These are phyloP conservation scores for Montipora sp. DNA, from an alignment of 64 coral and sea anemone genomes.

Conservation along the genomic window DNA sequence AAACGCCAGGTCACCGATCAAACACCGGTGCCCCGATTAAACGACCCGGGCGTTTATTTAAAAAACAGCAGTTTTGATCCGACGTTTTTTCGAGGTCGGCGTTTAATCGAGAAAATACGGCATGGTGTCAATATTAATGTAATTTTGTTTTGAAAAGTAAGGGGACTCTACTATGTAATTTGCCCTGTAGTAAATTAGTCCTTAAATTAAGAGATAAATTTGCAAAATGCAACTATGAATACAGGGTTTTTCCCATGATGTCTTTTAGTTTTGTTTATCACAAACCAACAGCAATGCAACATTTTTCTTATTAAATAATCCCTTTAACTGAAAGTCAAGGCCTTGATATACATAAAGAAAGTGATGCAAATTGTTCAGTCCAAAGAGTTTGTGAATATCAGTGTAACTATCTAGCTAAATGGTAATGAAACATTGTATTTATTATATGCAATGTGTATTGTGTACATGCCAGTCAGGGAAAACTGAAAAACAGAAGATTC, in stretches of 20 bases:
- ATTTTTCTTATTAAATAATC: conserved; percentile 36
- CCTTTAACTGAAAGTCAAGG: conserved; percentile 49
- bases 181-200: conserved; percentile 20
- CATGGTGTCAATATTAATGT: conserved; percentile 33
- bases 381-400: conserved; percentile 35
- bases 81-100: too few species aligned
- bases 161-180: conserved; percentile 5
- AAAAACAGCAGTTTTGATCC: too few species aligned
- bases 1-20: too few species aligned
- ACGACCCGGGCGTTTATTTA: too few species aligned
- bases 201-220: conserved; percentile 16
- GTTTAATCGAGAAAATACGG: too few species aligned
- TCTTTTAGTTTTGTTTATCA: conserved; percentile 51
- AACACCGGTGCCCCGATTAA: too few species aligned
- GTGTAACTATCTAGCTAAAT: conserved; percentile 38
- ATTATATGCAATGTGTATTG: conserved; percentile 52
- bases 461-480: conserved; percentile 67
- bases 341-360: conserved; percentile 18
- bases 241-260: conserved; percentile 22
- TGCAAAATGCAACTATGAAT: conserved; percentile 3
- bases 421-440: conserved; percentile 28
- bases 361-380: conserved; percentile 55
- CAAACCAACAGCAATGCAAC: conserved; percentile 30
- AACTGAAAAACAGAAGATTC: conserved; percentile 48
- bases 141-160: conserved; percentile 18